Percentiles rank a stretch among this genome's conserved stretches.
Evolutionary conservation across 2,888 invertebrate genomes (phyloP).

Genomic region (Tuta absoluta): DNA sequence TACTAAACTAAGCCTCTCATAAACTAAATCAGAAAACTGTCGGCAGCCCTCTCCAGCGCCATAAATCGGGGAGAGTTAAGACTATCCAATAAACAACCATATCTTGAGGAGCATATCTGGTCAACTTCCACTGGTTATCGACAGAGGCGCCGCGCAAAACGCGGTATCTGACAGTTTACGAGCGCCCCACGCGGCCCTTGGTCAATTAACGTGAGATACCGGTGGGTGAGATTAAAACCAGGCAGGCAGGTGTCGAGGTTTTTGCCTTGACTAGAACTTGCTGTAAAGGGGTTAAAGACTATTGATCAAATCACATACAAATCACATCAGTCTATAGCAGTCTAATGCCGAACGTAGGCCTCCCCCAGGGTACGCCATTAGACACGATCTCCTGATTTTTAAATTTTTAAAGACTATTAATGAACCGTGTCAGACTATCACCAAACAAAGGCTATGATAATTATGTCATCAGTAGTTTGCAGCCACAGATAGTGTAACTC

Average conservation of each 20-base stretch:
- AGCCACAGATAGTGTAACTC: too few relatives aligned
- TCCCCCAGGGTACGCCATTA: too few relatives aligned
- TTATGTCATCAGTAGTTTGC: too few relatives aligned
- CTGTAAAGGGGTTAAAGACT: background rate
- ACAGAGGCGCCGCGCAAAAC: conserved; percentile 38
- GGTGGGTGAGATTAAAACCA: conserved; percentile 24
- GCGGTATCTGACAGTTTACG: conserved; percentile 40
- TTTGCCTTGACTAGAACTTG: background rate
- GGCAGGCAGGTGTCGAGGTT: conserved; percentile 25
- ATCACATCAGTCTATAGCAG: too few relatives aligned
- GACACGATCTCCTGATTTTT: too few relatives aligned
- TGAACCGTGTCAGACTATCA: too few relatives aligned
- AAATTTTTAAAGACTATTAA: too few relatives aligned
- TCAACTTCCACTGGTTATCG: conserved; percentile 31
- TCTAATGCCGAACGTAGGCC: too few relatives aligned
- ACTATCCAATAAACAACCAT: conserved; percentile 22
- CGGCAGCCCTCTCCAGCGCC: background rate
- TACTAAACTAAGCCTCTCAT: background rate
- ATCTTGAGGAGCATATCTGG: conserved; percentile 24
- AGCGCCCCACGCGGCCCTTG: conserved; percentile 29
- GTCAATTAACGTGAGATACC: conserved; percentile 38
- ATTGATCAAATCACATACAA: too few relatives aligned
- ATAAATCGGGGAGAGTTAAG: conserved; percentile 9
- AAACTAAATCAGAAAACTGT: background rate
- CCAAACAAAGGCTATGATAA: too few relatives aligned